Base-by-base conservation (phyloP, 2,113 vertebrate genomes). In the Oceanodroma tethys region DNA sequence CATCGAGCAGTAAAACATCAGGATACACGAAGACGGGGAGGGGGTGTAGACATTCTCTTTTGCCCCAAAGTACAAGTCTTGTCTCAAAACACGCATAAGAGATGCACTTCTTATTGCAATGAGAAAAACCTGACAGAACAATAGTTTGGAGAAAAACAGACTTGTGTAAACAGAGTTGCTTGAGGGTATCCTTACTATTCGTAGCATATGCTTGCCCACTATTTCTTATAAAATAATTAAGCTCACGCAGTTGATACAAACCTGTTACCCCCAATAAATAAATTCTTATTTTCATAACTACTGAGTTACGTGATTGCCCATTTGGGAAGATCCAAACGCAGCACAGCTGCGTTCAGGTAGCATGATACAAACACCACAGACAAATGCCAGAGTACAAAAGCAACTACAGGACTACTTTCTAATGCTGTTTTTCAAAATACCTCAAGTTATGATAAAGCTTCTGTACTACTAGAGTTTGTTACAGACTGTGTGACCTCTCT, bases 221-320 rank as follows among this genome's bases (percentile, higher is more conserved):
- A 58, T 47, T 95, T 91, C 36, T 84, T 56, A 89, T 12, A 43
- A 91, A 95, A 95, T 79, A 89, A 63, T 94, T 72, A 87, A 50
- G 7, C 56, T 94, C 52, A 56, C 27, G 47, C 34, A 55, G 13
- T 30, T 56, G 7, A 76, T 81, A 75, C 10, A 79, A 66, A 71
- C 43, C 32, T 86, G 29, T 36, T 81, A 63, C 18, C 25, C 11
- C 43, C n/a, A 71, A 52, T 65, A 84, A 86, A 86, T 48, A 82
- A 76, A 43, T 34, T 52, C 40, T 40, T 50, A 23, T 9, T 85
- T 83, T 63, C 16, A 9, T 60, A 86, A 73, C 50, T 36, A 47
- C 34, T 5, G 22, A 87, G 9, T 75, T 43, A 58, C 2, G 4
- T 1, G 11, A 43, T 17, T 70, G 8, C 9, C 13, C 16, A 10